phyloP scores from a whole-genome alignment of 2,797 vertebrate species.

The Myiotriccus ornatus region DNA sequence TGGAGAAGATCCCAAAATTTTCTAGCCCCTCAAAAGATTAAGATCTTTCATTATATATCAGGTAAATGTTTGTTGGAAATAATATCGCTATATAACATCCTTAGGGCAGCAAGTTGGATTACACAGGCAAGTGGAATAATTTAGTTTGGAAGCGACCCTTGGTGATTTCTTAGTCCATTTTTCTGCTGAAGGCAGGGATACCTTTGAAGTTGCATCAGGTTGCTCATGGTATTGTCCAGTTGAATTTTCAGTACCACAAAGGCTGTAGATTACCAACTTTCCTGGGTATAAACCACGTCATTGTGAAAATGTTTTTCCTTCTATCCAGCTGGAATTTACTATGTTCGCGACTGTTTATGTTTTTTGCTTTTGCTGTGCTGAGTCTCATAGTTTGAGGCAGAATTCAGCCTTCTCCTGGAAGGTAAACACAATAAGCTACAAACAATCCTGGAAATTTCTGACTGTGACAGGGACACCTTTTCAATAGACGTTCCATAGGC shows the following conservation, averaged over 20 bases:
- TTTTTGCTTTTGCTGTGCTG: background rate
- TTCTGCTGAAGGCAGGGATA: background rate
- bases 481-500: background rate
- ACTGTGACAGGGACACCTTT: background rate
- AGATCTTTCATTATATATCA: background rate
- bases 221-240: background rate
- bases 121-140: background rate
- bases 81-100: background rate
- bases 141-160: background rate
- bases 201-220: background rate
- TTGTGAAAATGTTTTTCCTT: background rate
- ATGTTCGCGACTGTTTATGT: background rate
- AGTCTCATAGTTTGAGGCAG: background rate
- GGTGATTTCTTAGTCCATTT: background rate
- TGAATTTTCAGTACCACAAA: background rate
- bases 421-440: background rate
- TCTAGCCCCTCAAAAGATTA: background rate
- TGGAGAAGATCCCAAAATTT: background rate
- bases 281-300: background rate
- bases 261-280: background rate
- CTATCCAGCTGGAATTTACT: background rate
- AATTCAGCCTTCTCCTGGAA: background rate
- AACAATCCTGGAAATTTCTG: background rate
- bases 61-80: background rate
- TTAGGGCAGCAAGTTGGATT: background rate